phyloP scores from a whole-genome alignment of 2,888 invertebrate species.

The Omphaloscelis lunosa region DNA sequence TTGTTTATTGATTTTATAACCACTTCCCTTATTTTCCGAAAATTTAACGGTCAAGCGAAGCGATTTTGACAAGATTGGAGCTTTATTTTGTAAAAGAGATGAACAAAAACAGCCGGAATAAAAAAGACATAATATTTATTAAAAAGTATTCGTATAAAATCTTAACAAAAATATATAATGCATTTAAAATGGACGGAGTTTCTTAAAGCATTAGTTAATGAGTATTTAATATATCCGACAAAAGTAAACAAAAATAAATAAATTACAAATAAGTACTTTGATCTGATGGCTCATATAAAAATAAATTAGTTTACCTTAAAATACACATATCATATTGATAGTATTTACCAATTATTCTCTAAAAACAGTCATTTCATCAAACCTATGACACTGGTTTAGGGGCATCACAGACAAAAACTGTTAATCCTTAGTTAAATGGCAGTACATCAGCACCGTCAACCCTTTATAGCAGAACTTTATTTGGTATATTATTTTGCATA shows the following conservation, averaged over 20 bases:
- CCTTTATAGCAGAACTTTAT: too few relatives aligned
- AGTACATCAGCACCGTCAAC: not conserved
- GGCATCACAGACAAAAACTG: not conserved
- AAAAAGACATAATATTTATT: conserved; percentile 21
- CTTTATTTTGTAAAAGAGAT: not conserved
- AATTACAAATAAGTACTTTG: conserved; percentile 19
- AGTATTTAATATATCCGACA: conserved; percentile 31
- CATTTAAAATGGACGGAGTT: conserved; percentile 43
- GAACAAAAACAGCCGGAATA: not conserved
- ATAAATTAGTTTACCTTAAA: not conserved
- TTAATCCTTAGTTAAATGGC: not conserved
- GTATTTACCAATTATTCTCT: too few relatives aligned
- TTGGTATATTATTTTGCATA: too few relatives aligned
- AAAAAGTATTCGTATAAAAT: conserved; percentile 12
- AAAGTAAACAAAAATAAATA: conserved; percentile 12
- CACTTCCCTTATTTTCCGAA: not conserved
- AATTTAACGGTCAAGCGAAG: not conserved
- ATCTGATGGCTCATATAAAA: conserved; percentile 16
- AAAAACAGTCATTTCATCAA: not conserved
- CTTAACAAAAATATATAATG: conserved; percentile 26
- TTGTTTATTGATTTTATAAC: not conserved
- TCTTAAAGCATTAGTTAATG: conserved; percentile 14
- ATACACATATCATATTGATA: not conserved
- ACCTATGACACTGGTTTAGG: not conserved
- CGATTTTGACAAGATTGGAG: not conserved